Evolutionary conservation across 2,888 invertebrate genomes (phyloP).

Genomic region (Cosmia pyralina): DNA sequence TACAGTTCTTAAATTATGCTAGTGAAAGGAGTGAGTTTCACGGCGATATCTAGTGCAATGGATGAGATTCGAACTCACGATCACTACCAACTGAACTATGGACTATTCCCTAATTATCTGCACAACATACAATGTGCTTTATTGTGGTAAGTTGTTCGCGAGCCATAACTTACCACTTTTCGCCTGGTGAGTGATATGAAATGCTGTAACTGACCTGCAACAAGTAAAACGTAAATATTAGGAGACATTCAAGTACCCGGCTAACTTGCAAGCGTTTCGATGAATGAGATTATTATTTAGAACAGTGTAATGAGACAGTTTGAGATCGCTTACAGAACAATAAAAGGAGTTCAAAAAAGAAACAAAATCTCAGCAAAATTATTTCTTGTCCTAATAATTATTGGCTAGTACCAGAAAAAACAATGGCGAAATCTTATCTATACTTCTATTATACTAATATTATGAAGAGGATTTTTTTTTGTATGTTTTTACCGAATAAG

Average conservation of each 20-base stretch:
- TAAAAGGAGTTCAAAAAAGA: not conserved
- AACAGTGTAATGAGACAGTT: not conserved
- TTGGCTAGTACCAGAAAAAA: not conserved
- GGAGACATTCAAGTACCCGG: not conserved
- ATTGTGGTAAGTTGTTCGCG: too few species aligned
- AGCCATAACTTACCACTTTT: not conserved
- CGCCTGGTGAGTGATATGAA: too few species aligned
- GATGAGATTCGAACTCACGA: not conserved
- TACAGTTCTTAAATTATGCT: not conserved
- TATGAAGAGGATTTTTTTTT: too few species aligned
- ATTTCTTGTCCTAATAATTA: not conserved
- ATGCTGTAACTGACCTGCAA: constrained; percentile 32
- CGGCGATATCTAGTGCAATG: too few species aligned
- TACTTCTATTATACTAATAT: too few species aligned
- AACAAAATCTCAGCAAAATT: not conserved
- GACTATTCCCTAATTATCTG: too few species aligned
- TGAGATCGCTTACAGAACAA: not conserved
- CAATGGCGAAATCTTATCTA: too few species aligned
- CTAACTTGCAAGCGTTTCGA: too few species aligned
- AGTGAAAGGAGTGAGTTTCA: not conserved
- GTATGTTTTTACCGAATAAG: too few species aligned
- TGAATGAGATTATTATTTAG: not conserved
- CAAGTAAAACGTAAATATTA: constrained; percentile 15
- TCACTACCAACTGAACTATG: not conserved
- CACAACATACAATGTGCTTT: not conserved